Conservation (phyloP, 2,113 vertebrate species). For the Phoenicopterus ruber region DNA sequence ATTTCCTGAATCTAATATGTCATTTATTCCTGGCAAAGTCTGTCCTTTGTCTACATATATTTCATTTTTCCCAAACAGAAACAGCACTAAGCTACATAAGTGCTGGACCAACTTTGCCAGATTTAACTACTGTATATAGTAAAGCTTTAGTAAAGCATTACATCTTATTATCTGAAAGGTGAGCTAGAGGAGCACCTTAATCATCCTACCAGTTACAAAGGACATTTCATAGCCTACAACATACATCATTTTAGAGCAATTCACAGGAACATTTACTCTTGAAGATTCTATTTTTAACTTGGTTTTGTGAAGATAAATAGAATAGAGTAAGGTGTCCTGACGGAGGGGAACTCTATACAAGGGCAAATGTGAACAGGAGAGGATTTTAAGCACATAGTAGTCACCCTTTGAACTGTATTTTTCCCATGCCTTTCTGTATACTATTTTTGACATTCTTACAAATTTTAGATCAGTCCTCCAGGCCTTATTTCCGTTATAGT, state of each 20-base stretch:
- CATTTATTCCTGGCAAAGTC: constrained; percentile 67
- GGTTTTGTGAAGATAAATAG: neutral
- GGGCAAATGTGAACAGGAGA: neutral
- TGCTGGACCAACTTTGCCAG: neutral
- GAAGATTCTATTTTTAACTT: neutral
- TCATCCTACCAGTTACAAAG: neutral
- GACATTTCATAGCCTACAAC: neutral
- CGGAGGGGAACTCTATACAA: neutral
- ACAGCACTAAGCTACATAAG: constrained; percentile 1
- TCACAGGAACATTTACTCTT: neutral
- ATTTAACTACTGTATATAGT: neutral
- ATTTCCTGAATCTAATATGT: constrained; percentile 64
- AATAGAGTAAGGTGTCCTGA: neutral
- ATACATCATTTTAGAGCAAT: neutral
- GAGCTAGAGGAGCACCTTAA: neutral
- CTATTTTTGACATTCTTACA: neutral
- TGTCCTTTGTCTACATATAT: constrained; percentile 53
- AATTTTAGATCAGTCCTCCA: neutral
- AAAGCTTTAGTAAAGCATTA: neutral
- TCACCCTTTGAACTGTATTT: neutral
- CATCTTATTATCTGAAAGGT: neutral
- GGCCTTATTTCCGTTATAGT: neutral
- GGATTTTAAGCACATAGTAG: neutral
- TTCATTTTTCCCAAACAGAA: constrained; percentile 58
- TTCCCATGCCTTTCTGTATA: neutral